Base-by-base conservation (phyloP, 1,140 invertebrate genomes). In the Dendroctonus ponderosae region DNA sequence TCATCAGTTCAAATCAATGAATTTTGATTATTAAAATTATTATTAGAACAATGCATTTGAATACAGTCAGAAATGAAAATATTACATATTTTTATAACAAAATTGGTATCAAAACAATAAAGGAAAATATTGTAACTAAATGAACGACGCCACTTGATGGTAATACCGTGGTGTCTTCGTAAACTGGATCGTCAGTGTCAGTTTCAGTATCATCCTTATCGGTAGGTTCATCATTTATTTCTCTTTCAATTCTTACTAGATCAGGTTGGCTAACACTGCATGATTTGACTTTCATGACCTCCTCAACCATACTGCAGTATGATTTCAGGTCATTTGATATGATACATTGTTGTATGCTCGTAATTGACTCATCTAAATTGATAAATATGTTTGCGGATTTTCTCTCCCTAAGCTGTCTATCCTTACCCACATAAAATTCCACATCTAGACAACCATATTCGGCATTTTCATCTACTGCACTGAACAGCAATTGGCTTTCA, bases 351-450 rank as follows among this genome's bases (percentile, higher is more conserved):
- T 49, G 43, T n/a, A 60, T 49, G 7, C n/a, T 2, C 9, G 48
- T 46, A n/a, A 60, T 11, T 12, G 58, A 60, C 12, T 60, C 40
- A 38, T 46, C 58, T 60, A 39, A 49, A 58, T 14, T 50, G 39
- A 37, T 49, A 12, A 57, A 60, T 3, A 26, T 26, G 26, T 26
- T 26, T 26, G 26, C 26, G 26, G 26, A 26, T 49, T 60, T 11
- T 12, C 15, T 12, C 12, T 49, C 49, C 38, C 12, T 49, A 60
- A 57, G 6, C 6, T 4, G 4, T 49, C 5, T 0, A 38, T 40
- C 41, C 49, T 63, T 43, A 63, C 61, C 51, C 14, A 53, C 38
- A 38, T 63, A 54, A 54, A 54, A 63, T 63, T 63, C 46, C 5
- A 63, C 11, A 26, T 63, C 39, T 40, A 63, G 49, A 11, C 61